Percentiles rank a stretch among this genome's conserved stretches.
Conservation (phyloP, 1,140 invertebrate species). For the Drosophila orena region DNA sequence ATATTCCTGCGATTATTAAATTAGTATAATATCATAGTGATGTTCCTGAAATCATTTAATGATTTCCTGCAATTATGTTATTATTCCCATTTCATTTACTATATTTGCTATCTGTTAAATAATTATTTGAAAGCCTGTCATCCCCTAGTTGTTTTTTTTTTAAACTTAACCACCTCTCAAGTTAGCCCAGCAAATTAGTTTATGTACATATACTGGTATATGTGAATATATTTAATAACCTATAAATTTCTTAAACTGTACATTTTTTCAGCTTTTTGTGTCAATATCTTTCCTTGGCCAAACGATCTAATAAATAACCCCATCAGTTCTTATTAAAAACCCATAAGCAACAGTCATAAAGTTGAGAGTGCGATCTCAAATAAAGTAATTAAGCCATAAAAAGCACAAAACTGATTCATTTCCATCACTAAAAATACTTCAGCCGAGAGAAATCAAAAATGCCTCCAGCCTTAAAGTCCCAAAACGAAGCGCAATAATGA, state of each 20-base stretch:
- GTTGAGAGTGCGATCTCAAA: conserved; percentile 43
- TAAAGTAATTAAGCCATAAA: conserved; percentile 70
- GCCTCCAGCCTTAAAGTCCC: conserved; percentile 3
- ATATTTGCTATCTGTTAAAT: no score
- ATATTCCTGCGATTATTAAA: conserved; percentile 19
- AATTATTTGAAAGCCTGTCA: no score
- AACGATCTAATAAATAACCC: conserved; percentile 6
- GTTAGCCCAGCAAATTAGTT: no score
- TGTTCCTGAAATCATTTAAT: neutral
- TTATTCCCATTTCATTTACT: no score
- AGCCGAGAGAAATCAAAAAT: conserved; percentile 22
- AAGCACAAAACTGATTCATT: conserved; percentile 69
- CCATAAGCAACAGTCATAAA: conserved; percentile 39
- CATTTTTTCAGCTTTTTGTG: neutral
- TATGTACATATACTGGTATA: no score
- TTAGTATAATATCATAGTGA: neutral
- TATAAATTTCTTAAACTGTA: neutral
- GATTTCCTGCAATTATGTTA: conserved; percentile 14
- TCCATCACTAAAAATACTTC: conserved; percentile 46
- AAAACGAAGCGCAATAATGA: conserved; percentile 54
- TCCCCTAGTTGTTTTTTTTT: no score
- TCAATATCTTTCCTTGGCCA: neutral
- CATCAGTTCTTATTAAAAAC: conserved; percentile 49
- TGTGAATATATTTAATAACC: neutral
- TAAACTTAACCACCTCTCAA: no score